A percentile compares a stretch with the other conserved stretches of the same genome.
phyloP scores from a whole-genome alignment of 2,888 invertebrate genomes.

The Trileptium ribeirensis region DNA sequence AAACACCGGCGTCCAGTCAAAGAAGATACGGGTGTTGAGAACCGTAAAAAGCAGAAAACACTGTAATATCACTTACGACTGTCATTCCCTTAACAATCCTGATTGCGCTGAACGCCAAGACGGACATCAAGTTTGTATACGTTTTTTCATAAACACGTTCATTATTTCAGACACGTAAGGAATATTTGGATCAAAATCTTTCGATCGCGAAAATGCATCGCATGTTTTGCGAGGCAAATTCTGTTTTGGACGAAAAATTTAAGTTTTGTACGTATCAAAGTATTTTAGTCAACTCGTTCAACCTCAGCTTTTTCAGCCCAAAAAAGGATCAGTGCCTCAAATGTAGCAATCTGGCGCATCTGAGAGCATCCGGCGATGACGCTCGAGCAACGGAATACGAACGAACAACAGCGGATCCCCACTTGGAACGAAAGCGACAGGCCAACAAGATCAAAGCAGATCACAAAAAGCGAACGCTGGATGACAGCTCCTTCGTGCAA shows the following conservation, averaged over 20 bases:
- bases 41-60: too few species aligned
- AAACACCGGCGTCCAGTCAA: too few species aligned
- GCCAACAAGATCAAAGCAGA: background rate
- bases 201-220: conserved; percentile 16
- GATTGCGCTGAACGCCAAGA: background rate
- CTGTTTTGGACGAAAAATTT: too few species aligned
- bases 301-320: background rate
- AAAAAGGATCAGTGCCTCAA: conserved; percentile 19
- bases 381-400: background rate
- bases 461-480: background rate
- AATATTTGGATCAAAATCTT: background rate
- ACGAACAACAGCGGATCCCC: background rate
- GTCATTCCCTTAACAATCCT: background rate
- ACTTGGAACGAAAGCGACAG: background rate
- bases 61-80: too few species aligned
- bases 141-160: background rate
- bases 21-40: too few species aligned
- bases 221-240: conserved; percentile 14
- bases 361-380: background rate
- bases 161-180: background rate
- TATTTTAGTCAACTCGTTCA: background rate
- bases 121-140: background rate
- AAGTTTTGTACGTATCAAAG: too few species aligned
- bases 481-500: background rate
- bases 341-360: background rate